Base-by-base conservation (phyloP, 2,113 vertebrate genomes). In the Poicephalus meyeri region DNA sequence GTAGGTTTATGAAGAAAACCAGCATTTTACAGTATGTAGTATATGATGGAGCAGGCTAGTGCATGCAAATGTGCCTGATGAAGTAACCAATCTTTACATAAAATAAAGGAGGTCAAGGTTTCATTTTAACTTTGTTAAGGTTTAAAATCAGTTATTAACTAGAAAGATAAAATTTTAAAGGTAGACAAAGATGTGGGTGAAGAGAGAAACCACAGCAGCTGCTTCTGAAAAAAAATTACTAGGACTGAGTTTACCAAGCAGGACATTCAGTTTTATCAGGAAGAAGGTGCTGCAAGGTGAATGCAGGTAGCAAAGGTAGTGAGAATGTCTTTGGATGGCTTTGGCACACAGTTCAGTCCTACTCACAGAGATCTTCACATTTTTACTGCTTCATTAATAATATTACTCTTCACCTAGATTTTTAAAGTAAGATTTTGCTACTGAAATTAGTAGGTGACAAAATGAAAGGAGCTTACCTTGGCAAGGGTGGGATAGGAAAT, bases 281-380 rank as follows among this genome's bases (percentile, higher is more conserved):
- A 80, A 39, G 12, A 74, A 68, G 17, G 7, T 46, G 4, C 42
- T 91, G 20, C 29, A 74, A 66, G 13, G 10, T 42, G 16, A 74
- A 11, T 39, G 37, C 18, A 56, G 23, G 23, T 35, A 89, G 29
- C 2, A 46, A 71, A 93, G 13, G 11, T 31, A 21, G 10, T 35
- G 10, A 69, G n/a, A 72, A 61, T 9, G 0, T 44, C 26, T 66
- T 31, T 28, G 47, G 53, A n/a, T 5, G 5, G 14, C 21, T 84
- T 91, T 35, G 73, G 29, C 16, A 29, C 13, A 37, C 14, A 41
- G 6, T 74, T 81, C 35, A 76, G 23, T 37, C 41, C 70, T 66
- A 2, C 15, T 85, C 5, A 49, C 28, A 74, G 37, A 66, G 1
- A 64, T 50, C n/a, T 26, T 53, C 33, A 63, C 0, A 0, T 41